Evolutionary conservation across 2,888 invertebrate genomes (phyloP).

Genomic region (Phrixothrix hirtus): DNA sequence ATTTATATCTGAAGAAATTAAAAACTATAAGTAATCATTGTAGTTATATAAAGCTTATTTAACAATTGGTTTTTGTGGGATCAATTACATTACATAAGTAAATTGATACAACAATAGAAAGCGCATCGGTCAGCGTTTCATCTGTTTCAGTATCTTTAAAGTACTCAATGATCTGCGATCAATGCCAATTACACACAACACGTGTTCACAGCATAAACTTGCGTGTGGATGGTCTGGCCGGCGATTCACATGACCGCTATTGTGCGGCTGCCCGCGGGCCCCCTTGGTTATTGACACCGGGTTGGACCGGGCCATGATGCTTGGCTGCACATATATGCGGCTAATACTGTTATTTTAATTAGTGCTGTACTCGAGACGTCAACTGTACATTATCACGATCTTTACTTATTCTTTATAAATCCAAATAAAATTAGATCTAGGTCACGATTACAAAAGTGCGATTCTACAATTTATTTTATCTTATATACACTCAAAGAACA

Average conservation of each 20-base stretch:
- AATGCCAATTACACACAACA: slow-evolving; percentile 29
- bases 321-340: slow-evolving; percentile 38
- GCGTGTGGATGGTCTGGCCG: slow-evolving; percentile 31
- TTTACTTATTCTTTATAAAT: slow-evolving; percentile 19
- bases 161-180: slow-evolving; percentile 11
- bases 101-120: no score
- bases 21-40: no score
- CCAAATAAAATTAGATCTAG: slow-evolving; percentile 11
- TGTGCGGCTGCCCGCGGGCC: slow-evolving; percentile 34
- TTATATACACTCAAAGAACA: no score
- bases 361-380: slow-evolving; percentile 33
- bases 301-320: slow-evolving; percentile 34
- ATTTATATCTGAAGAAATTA: no score
- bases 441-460: neutral
- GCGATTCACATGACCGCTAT: slow-evolving; percentile 41
- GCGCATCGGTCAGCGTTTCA: no score
- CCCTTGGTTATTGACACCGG: slow-evolving; percentile 43
- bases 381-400: slow-evolving; percentile 26
- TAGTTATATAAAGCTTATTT: no score
- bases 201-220: slow-evolving; percentile 25
- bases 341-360: slow-evolving; percentile 44
- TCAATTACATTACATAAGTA: no score
- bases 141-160: neutral
- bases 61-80: no score
- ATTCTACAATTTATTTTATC: no score